Percentiles rank a stretch among this genome's conserved stretches.
Conservation (phyloP, 2,888 invertebrate species). For the Gari tellinella region DNA sequence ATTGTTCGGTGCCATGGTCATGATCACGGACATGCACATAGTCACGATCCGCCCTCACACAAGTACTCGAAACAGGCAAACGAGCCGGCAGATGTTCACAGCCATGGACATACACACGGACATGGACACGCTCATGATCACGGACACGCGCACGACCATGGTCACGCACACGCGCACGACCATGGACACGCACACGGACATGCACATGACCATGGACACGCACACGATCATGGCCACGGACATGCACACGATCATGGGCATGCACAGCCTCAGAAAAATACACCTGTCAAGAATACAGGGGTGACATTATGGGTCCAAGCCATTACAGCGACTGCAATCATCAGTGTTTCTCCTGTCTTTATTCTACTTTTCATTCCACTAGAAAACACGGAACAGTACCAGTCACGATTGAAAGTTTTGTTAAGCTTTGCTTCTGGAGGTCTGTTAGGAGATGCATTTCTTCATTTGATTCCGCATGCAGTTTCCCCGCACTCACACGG, state of each 20-base stretch:
- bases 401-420: constrained; percentile 93
- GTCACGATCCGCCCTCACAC: constrained; percentile 88
- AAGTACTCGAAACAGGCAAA: constrained; percentile 93
- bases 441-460: constrained; percentile 98
- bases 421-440: constrained; percentile 87
- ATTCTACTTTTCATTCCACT: constrained; percentile 97
- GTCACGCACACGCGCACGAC: constrained; percentile 69
- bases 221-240: constrained; percentile 53
- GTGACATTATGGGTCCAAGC: constrained; percentile 90
- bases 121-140: constrained; percentile 42
- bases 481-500: constrained; percentile 85
- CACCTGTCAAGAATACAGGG: constrained; percentile 82
- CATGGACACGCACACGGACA: constrained; percentile 57
- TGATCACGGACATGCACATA: constrained; percentile 66
- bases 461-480: constrained; percentile 99
- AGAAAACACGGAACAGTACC: constrained; percentile 90
- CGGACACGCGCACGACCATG: constrained; percentile 28
- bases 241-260: constrained; percentile 65
- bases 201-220: constrained; percentile 46
- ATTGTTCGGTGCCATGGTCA: constrained; percentile 5
- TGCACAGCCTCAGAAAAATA: constrained; percentile 1
- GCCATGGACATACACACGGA: constrained; percentile 31
- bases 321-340: constrained; percentile 94
- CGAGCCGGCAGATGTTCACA: constrained; percentile 62
- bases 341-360: constrained; percentile 97